phyloP scores from a whole-genome alignment of 2,888 invertebrate species.

The Pollenia angustigena region DNA sequence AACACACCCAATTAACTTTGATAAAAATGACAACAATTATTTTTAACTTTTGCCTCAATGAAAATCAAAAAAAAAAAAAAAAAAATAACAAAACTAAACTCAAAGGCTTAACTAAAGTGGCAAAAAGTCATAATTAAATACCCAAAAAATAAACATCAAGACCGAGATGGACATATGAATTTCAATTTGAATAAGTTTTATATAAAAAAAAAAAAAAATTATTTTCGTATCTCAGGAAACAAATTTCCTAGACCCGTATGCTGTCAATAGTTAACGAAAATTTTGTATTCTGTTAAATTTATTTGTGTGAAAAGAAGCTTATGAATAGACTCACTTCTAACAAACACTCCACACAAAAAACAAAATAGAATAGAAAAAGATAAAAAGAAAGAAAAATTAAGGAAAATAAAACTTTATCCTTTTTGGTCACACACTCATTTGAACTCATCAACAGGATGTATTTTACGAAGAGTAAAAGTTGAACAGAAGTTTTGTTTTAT shows the following conservation, averaged over 20 bases:
- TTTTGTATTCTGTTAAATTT: background rate
- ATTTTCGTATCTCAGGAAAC: background rate
- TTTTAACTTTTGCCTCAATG: background rate
- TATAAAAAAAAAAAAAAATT: background rate
- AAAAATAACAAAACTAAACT: background rate
- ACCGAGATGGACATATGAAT: background rate
- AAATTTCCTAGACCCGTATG: background rate
- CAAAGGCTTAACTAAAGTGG: background rate
- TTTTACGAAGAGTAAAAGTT: slow-evolving; percentile 42
- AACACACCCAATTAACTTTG: too few species aligned
- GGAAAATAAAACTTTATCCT: slow-evolving; percentile 4
- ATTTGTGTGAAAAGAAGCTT: slow-evolving; percentile 11
- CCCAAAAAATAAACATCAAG: background rate
- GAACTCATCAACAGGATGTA: slow-evolving; percentile 42
- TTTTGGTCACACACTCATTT: slow-evolving; percentile 48
- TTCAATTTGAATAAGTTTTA: background rate
- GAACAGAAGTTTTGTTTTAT: slow-evolving; percentile 9
- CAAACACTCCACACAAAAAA: slow-evolving; percentile 1
- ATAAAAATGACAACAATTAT: background rate
- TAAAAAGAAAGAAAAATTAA: background rate
- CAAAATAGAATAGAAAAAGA: background rate
- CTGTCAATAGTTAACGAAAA: slow-evolving; percentile 10
- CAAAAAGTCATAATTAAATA: slow-evolving; percentile 1
- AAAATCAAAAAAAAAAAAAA: too few species aligned
- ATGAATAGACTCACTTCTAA: slow-evolving; percentile 22